Evolutionary conservation across 2,797 vertebrate species (phyloP).

Genomic region (Mus minutoides): DNA sequence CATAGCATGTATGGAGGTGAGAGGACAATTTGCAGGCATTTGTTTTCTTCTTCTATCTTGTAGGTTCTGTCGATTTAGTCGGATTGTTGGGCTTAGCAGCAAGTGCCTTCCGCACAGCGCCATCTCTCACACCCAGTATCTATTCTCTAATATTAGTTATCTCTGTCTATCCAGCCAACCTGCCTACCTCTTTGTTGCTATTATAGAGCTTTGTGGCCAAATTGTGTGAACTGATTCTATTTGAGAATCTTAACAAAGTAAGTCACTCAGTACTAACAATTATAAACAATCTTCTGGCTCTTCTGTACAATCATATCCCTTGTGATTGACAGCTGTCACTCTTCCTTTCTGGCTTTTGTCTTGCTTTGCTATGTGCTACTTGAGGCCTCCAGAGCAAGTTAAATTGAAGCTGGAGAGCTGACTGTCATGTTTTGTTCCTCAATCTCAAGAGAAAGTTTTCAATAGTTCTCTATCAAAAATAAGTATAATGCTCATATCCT

Average conservation of each 20-base stretch:
- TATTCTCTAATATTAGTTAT: background rate
- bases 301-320: background rate
- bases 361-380: background rate
- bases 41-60: background rate
- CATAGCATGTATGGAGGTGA: background rate
- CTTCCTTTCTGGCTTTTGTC: background rate
- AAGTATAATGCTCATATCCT: background rate
- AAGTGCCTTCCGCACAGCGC: background rate
- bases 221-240: slow-evolving; percentile 21
- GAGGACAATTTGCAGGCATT: background rate
- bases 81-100: background rate
- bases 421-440: background rate
- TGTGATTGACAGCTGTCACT: slow-evolving; percentile 27
- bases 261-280: background rate
- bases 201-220: background rate
- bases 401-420: background rate
- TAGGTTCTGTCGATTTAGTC: background rate
- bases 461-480: background rate
- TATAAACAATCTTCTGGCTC: slow-evolving; percentile 22
- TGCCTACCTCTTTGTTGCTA: background rate
- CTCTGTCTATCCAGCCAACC: background rate
- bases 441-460: background rate
- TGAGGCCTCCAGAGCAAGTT: background rate
- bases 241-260: slow-evolving; percentile 45
- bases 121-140: background rate